These are phyloP conservation scores for Myopa tessellatipennis DNA, from an alignment of 2,888 invertebrate species.

Conservation along the genomic window DNA sequence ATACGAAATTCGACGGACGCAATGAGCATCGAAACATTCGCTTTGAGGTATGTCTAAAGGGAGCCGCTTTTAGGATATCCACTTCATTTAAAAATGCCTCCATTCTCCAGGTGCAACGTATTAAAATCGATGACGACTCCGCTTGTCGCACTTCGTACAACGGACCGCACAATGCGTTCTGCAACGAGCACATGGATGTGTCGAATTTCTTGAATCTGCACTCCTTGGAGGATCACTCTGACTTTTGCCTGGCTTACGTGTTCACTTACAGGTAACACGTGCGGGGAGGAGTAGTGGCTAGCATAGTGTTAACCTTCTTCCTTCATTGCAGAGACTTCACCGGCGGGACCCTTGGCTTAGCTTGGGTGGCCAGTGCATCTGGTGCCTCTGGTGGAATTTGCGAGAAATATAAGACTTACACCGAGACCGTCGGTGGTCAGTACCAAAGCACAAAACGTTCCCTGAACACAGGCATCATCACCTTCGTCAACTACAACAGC, in stretches of 20 bases:
- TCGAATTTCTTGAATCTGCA: constrained; percentile 98
- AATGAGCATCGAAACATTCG: constrained; percentile 92
- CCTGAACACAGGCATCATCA: constrained; percentile 98
- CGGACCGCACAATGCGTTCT: constrained; percentile 87
- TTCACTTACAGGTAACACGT: constrained; percentile 81
- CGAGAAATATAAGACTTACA: constrained; percentile 97
- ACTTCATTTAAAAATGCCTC: neutral
- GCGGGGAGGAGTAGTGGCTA: neutral
- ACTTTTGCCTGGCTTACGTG: constrained; percentile 99
- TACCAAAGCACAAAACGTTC: constrained; percentile 94
- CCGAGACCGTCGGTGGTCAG: constrained; percentile 93
- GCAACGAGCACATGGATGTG: constrained; percentile 97
- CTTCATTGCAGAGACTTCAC: constrained; percentile 84
- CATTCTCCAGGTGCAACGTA: constrained; percentile 62
- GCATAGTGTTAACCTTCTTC: constrained; percentile 31
- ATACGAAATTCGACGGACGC: constrained; percentile 93
- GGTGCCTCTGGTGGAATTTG: constrained; percentile 99
- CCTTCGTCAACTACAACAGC: constrained; percentile 98
- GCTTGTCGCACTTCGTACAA: constrained; percentile 75
- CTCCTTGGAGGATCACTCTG: constrained; percentile 95
- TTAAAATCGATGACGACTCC: constrained; percentile 92
- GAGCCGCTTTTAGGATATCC: neutral
- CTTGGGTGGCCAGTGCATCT: constrained; percentile 98
- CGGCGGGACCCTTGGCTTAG: constrained; percentile 96
- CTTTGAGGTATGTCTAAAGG: constrained; percentile 81